Conservation (phyloP, 1,140 invertebrate species). For the Diachasmimorpha longicaudata region DNA sequence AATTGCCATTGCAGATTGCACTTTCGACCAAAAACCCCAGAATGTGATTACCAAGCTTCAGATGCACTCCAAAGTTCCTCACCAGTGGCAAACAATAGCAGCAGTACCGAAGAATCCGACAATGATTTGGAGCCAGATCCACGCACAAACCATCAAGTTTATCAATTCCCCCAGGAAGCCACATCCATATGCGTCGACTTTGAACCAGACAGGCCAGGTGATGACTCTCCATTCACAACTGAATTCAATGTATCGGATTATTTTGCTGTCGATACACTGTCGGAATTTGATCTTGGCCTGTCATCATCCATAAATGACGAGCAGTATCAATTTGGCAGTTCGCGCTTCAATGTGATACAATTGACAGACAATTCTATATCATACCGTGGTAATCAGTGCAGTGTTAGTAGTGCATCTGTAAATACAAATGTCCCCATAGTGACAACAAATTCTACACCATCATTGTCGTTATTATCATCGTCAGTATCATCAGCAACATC, state of each 20-base stretch:
- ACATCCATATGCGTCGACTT: slow-evolving; percentile 60
- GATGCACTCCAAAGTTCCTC: slow-evolving; percentile 23
- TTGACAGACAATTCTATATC: slow-evolving; percentile 42
- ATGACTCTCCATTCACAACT: slow-evolving; percentile 55
- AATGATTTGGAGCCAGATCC: background rate
- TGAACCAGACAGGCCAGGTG: slow-evolving; percentile 48
- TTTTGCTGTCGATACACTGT: slow-evolving; percentile 47
- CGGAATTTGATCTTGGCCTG: slow-evolving; percentile 51
- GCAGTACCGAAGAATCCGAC: background rate
- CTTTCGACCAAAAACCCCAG: slow-evolving; percentile 77
- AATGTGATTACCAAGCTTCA: slow-evolving; percentile 51
- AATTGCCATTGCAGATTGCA: slow-evolving; percentile 69
- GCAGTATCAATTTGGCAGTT: slow-evolving; percentile 47
- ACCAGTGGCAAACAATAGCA: background rate
- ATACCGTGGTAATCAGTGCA: slow-evolving; percentile 45
- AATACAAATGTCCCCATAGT: slow-evolving; percentile 24
- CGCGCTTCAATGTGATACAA: slow-evolving; percentile 48
- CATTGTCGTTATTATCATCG: background rate
- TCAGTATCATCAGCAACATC: background rate
- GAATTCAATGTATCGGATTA: slow-evolving; percentile 62
- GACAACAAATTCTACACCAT: slow-evolving; percentile 19
- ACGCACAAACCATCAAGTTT: slow-evolving; percentile 34
- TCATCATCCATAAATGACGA: background rate
- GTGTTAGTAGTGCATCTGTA: slow-evolving; percentile 51
- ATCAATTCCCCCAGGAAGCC: slow-evolving; percentile 57